Percentiles rank a stretch among this genome's conserved stretches.
phyloP scores from a whole-genome alignment of 1,140 invertebrate genomes.

The Camponotus vicinus region DNA sequence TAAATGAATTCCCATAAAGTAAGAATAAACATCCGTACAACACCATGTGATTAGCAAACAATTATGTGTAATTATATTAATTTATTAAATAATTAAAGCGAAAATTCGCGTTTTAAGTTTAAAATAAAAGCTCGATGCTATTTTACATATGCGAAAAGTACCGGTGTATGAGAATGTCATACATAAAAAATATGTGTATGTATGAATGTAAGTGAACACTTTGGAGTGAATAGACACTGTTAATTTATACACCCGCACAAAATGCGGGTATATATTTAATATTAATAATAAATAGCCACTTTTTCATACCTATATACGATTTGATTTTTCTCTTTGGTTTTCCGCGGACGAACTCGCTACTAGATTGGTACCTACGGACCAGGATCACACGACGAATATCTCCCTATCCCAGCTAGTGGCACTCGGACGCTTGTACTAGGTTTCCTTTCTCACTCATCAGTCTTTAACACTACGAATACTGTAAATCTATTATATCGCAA shows the following conservation, averaged over 20 bases:
- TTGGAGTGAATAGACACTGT: slow-evolving; percentile 53
- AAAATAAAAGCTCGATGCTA: not conserved
- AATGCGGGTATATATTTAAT: slow-evolving; percentile 19
- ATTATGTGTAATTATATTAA: not conserved
- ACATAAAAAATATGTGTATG: not conserved
- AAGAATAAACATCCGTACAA: not conserved
- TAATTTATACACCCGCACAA: slow-evolving; percentile 55
- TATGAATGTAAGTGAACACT: slow-evolving; percentile 53
- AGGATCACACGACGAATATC: slow-evolving; percentile 38
- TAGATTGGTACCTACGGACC: slow-evolving; percentile 26
- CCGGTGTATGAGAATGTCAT: not conserved
- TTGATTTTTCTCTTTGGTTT: slow-evolving; percentile 68
- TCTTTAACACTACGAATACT: slow-evolving; percentile 81
- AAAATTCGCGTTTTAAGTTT: not conserved
- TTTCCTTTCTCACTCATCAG: slow-evolving; percentile 76
- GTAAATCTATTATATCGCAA: slow-evolving; percentile 22
- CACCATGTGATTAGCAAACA: not conserved
- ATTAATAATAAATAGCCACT: slow-evolving; percentile 67
- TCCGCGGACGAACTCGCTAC: slow-evolving; percentile 16
- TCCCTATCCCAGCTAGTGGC: slow-evolving; percentile 6
- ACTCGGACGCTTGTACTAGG: slow-evolving; percentile 61
- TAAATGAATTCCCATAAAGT: not conserved
- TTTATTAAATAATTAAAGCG: not conserved
- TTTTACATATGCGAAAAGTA: slow-evolving; percentile 13
- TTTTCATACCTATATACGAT: slow-evolving; percentile 46